Percentiles rank a stretch among this genome's conserved stretches.
phyloP scores from a whole-genome alignment of 2,113 vertebrate genomes.

The Phrynosoma platyrhinos region DNA sequence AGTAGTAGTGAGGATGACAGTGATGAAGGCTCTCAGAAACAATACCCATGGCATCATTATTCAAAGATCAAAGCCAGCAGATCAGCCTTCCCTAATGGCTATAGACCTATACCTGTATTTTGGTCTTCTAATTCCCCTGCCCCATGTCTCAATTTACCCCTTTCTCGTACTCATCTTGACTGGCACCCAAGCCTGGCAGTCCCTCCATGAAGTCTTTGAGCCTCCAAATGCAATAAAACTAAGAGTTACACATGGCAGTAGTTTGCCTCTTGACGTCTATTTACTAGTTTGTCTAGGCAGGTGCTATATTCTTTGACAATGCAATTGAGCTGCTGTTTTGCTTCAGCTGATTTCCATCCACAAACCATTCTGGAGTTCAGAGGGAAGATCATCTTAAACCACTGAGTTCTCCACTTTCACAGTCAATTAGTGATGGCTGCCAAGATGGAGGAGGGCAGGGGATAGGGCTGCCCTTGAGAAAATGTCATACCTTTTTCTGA shows the following conservation, averaged over 20 bases:
- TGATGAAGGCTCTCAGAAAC: too few relatives aligned
- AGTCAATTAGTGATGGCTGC: slow-evolving; percentile 76
- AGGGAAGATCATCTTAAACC: slow-evolving; percentile 70
- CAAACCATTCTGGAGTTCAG: slow-evolving; percentile 70
- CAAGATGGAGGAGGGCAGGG: slow-evolving; percentile 68
- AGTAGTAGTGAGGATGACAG: too few relatives aligned
- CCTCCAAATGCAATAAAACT: slow-evolving; percentile 53
- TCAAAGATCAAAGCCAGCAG: too few relatives aligned
- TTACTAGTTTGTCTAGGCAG: slow-evolving; percentile 58
- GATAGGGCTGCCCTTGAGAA: slow-evolving; percentile 75
- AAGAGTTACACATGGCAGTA: slow-evolving; percentile 28
- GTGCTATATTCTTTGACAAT: slow-evolving; percentile 48
- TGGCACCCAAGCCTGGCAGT: not conserved
- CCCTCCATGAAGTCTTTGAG: slow-evolving; percentile 21
- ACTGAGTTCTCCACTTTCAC: slow-evolving; percentile 72
- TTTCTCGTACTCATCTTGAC: not conserved
- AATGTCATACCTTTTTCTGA: slow-evolving; percentile 66
- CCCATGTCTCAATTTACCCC: too few relatives aligned
- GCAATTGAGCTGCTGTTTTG: slow-evolving; percentile 61
- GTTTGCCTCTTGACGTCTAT: slow-evolving; percentile 48
- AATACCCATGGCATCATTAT: too few relatives aligned
- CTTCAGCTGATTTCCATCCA: slow-evolving; percentile 72
- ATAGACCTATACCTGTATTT: not conserved
- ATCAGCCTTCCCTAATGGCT: not conserved
- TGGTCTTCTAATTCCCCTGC: not conserved